Base-by-base conservation (phyloP, 1,140 invertebrate species). In the Mamestra configurata region DNA sequence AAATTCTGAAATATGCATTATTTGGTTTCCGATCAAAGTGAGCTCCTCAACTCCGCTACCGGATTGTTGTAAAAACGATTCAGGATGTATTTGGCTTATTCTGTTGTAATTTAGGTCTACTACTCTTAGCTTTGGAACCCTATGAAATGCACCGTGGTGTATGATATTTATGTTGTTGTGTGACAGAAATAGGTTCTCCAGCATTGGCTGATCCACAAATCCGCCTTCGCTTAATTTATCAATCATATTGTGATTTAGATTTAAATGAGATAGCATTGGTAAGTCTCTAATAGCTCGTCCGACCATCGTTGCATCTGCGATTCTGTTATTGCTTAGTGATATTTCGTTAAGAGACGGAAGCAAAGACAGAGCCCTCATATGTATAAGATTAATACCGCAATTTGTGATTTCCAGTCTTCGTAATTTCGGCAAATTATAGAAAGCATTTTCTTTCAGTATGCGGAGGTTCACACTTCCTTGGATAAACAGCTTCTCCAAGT, bases 61-160 rank as follows among this genome's bases (percentile, higher is more conserved):
- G 0, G 96, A 96, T 53, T 96, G 95, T 80, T 97, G 97, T 1
- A 97, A 93, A 90, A 98, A 97, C 79, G 97, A 97, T 85, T 98
- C 97, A 0, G 97, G 97, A 86, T 98, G 97, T 35, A 98, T 96
- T 75, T 97, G 95, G 24, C 96, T 95, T n/a, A 98, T 96, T 18
- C 96, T 93, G 92, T 98, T 98, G 77, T 97, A 96, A 89, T 97
- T 98, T 73, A 98, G 93, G 88, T 98, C 97, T 1, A 98, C 92
- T 0, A 96, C 96, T 84, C 96, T 96, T 53, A 98, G 91, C 35
- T 95, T 95, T 0, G 98, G 97, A 0, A 98, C 96, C 82, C 97
- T 95, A 86, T 98, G 96, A 86, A 98, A 98, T 7, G 98, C 97
- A 5, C 97, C 97, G 81, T 97, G 96, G 79, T 97, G 96, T 59